Evolutionary conservation across 2,113 vertebrate species (phyloP).

Genomic region (Campylorhamphus procurvoides): DNA sequence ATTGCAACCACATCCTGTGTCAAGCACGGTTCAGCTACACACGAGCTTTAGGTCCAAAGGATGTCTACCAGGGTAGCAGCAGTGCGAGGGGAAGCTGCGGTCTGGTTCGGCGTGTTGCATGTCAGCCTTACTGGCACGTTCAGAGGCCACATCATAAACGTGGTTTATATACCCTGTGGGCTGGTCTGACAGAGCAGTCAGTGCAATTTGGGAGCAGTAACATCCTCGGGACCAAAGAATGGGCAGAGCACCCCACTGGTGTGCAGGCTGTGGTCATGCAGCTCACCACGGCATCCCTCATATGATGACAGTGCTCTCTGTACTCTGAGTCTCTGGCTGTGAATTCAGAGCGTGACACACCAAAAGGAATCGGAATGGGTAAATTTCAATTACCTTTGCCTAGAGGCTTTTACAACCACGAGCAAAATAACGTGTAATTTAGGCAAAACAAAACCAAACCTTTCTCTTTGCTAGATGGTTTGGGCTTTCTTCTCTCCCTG

Average conservation of each 20-base stretch:
- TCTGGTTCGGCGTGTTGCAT: neutral
- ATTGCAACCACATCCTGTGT: neutral
- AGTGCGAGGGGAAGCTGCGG: neutral
- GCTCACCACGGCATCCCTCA: accelerated
- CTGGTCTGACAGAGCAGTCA: accelerated
- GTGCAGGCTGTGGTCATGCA: accelerated
- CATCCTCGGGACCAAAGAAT: accelerated
- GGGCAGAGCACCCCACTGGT: accelerated
- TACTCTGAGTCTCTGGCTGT: accelerated
- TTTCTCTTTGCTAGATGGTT: neutral
- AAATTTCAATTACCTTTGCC: neutral
- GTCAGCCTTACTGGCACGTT: accelerated
- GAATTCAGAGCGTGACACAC: accelerated
- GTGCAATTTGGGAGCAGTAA: neutral
- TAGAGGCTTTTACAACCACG: neutral
- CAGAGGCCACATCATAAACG: neutral
- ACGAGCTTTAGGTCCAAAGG: neutral
- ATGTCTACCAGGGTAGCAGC: neutral
- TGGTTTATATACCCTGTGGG: accelerated
- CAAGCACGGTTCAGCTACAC: accelerated
- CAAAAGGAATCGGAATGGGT: neutral
- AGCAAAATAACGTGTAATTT: neutral
- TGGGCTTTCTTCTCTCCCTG: neutral
- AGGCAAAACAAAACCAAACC: neutral
- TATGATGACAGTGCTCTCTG: accelerated